phyloP scores from a whole-genome alignment of 2,113 vertebrate genomes.

The Oreotrochilus melanogaster region DNA sequence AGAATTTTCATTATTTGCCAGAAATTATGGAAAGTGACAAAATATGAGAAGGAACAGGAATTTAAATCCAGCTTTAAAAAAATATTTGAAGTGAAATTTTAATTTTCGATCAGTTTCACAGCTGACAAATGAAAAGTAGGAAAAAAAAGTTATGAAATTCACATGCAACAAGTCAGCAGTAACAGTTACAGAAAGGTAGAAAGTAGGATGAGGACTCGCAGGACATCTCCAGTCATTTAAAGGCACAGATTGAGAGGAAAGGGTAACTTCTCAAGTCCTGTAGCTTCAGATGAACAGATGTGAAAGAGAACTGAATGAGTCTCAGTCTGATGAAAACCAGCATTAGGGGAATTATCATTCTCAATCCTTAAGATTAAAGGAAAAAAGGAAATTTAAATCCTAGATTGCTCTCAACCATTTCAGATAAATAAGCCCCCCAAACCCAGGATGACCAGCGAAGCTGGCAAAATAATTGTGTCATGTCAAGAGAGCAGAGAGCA shows the following conservation, averaged over 20 bases:
- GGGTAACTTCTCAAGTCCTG: neutral
- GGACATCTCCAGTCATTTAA: neutral
- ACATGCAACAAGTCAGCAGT: neutral
- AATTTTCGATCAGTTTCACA: neutral
- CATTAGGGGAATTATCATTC: neutral
- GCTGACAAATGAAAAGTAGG: neutral
- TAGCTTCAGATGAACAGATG: neutral
- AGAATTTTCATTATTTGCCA: neutral
- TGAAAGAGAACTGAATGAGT: constrained; percentile 21
- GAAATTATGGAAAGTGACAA: neutral
- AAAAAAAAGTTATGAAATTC: neutral
- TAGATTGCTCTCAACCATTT: constrained; percentile 4
- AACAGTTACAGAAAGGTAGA: neutral
- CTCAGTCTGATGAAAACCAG: constrained; percentile 16
- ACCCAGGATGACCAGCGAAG: neutral
- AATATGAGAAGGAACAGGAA: neutral
- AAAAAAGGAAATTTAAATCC: constrained; percentile 24
- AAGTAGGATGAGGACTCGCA: neutral
- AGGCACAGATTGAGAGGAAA: neutral
- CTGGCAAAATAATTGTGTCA: neutral
- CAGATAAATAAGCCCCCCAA: neutral
- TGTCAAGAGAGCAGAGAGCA: neutral
- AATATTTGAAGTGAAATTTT: neutral
- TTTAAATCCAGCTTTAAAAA: neutral
- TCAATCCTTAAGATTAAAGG: constrained; percentile 42